Evolutionary conservation across 2,888 invertebrate genomes (phyloP), one percentile per base, ranked within the genome.

Genomic region (Rhagonycha fulva): DNA sequence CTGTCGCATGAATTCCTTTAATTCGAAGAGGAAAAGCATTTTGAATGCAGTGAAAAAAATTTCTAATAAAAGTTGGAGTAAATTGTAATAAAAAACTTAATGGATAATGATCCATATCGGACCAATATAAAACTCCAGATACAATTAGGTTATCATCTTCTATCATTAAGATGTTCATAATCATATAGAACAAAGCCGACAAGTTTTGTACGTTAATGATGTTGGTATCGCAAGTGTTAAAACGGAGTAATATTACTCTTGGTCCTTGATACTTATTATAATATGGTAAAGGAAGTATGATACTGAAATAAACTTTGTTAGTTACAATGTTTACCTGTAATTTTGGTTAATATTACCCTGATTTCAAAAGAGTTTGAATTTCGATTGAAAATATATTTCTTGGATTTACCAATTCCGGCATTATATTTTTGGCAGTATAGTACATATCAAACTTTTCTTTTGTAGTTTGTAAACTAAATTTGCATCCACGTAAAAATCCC

Each of bases 401-500:
- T 76, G 89, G 83, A 9, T 87, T 87, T 80, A 90, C 90, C 78
- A 92, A 87, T 80, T 92, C 92, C 1, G 93, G 92, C 1, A 91
- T 88, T 32, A 90, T 86, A 4, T 89, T 88, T 78, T 90, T 90
- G 82, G 90, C 83, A 11, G 91, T 91, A 82, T 92, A 92, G 82
- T 89, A 92, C 86, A 89, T 89, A 77, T 91, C 91, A 32, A 91
- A 80, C 81, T 91, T 91, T 79, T 89, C 87, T 83, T 91, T 90
- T 62, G 89, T 88, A 77, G 89, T 87, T 81, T 90, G 90, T 62
- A 90, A 81, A 71, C 90, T 90, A 83, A 89, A 90, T 85, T 91
- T 91, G 79, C 89, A 89, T 67, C 90, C 90, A 5, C 91, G 87
- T 19, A 91, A 84, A 85, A 90, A 91, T 30, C 88, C 87, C 1